Base-by-base conservation (phyloP, 2,888 invertebrate genomes). In the Kuschelorhynchus macadamiae region DNA sequence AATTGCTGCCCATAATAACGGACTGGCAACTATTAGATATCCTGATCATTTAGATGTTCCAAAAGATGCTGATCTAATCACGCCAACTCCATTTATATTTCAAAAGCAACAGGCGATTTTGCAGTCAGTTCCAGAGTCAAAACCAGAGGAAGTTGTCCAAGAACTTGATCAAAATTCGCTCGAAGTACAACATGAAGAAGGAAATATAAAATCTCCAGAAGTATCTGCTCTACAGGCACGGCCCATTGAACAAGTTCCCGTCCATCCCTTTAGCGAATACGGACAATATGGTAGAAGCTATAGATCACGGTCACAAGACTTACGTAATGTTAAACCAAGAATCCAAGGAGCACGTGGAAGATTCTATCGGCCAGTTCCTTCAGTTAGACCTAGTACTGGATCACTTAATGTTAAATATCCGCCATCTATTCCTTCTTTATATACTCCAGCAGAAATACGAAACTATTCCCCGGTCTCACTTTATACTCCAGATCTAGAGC, bases 1-100 rank as follows among this genome's bases (percentile, higher is more conserved):
- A 53, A 71, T 79, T 33, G 67, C 75, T 5, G 73, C 74, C 3
- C 77, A 79, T n/a, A 79, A 78, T 71, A 66, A 60, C 14, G 70
- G 66, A 41, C 2, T 16, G 4, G 14, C 59, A 7, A n/a, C 42
- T 18, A 17, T 65, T 17, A 36, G 52, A 21, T 17, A 49, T 2
- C 18, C 18, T 18, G 39, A 56, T 9, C 21, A 18, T 32, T 17
- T 61, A 20, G 9, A 50, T 39, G 11, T 17, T 20, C 39, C 33
- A 2, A 12, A 56, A 64, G 44, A 69, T 61, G 1, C n/a, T 70
- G 11, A 39, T 30, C 9, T 49, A 5, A 16, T 20, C 9, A 39
- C 63, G 18, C 18, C 63, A 3, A 20, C 50, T 18, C 46, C 57
- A 12, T 11, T 57, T 4, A 21, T 46, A 18, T 44, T 30, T 57